A percentile compares a stretch with the other conserved stretches of the same genome.
Conservation (phyloP, 2,797 vertebrate species). For the Etheostoma nigrum region DNA sequence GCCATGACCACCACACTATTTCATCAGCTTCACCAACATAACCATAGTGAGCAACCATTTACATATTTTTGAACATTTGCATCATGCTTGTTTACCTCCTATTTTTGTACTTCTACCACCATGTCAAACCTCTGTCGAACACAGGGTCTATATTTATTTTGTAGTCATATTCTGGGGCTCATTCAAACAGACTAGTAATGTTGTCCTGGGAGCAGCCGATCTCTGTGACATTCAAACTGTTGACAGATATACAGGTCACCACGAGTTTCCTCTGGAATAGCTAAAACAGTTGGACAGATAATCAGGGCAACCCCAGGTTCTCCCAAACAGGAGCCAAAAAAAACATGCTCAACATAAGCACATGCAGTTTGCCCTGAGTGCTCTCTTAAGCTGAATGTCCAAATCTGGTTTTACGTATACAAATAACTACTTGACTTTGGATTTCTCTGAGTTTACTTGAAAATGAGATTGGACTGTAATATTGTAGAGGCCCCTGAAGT, state of each 20-base stretch:
- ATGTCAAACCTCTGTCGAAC: neutral
- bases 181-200: neutral
- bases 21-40: neutral
- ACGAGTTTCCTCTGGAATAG: too few species aligned
- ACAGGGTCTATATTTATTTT: neutral
- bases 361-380: neutral
- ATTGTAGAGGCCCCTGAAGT: neutral
- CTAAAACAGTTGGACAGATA: too few species aligned
- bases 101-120: too few species aligned
- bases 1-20: conserved; percentile 13
- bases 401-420: neutral
- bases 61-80: conserved; percentile 5
- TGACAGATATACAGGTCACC: too few species aligned
- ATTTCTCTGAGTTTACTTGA: neutral
- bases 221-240: neutral
- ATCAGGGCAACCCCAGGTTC: too few species aligned
- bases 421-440: neutral
- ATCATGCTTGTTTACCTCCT: neutral
- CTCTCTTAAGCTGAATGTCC: neutral
- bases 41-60: neutral
- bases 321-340: too few species aligned
- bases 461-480: neutral
- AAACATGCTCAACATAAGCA: neutral
- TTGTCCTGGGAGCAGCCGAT: neutral
- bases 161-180: neutral